Conservation (phyloP, 2,888 invertebrate genomes). For the Hybos culiciformis region DNA sequence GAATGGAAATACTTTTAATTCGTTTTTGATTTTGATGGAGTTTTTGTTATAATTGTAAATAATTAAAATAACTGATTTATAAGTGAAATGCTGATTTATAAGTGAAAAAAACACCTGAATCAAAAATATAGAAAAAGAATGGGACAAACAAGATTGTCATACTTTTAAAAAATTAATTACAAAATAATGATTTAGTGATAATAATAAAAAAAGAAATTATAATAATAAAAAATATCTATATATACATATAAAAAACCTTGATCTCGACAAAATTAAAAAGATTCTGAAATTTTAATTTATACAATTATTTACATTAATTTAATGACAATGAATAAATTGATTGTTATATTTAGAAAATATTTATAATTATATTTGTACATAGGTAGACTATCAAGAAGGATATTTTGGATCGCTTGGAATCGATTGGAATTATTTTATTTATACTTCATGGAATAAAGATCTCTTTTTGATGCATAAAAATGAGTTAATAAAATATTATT, state of each 20-base stretch:
- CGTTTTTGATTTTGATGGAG: too few relatives aligned
- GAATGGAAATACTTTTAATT: too few relatives aligned
- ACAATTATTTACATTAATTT: neutral
- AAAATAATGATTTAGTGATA: neutral
- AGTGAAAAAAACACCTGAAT: too few relatives aligned
- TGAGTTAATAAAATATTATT: constrained; percentile 19
- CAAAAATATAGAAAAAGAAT: too few relatives aligned
- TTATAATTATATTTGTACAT: constrained; percentile 2
- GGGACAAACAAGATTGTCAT: too few relatives aligned
- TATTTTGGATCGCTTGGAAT: constrained; percentile 27
- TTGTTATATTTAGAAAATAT: neutral
- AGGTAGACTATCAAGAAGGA: constrained; percentile 27
- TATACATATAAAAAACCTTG: too few relatives aligned
- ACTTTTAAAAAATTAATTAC: neutral
- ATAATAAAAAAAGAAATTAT: neutral
- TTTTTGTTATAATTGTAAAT: too few relatives aligned
- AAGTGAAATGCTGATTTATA: too few relatives aligned
- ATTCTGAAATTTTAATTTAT: neutral
- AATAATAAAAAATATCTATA: neutral
- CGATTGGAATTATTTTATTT: constrained; percentile 25
- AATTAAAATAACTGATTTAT: too few relatives aligned
- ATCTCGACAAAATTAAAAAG: too few relatives aligned
- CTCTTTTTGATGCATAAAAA: constrained; percentile 18
- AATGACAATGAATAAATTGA: neutral
- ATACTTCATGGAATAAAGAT: constrained; percentile 21